Conservation (phyloP, 2,888 invertebrate genomes). For the Caenorhabditis sinica region DNA sequence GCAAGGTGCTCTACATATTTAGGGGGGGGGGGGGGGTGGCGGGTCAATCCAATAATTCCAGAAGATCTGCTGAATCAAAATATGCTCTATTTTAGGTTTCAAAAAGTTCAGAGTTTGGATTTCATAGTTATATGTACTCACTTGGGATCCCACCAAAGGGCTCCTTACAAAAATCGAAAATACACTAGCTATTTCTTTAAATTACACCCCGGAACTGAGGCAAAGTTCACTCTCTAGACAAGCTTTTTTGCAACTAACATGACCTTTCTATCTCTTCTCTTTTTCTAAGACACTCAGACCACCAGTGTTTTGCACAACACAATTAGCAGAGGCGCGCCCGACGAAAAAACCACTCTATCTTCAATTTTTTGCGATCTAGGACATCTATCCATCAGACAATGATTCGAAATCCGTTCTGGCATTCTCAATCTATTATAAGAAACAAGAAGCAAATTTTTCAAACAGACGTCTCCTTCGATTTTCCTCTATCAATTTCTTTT, state of each 20-base stretch:
- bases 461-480: not conserved
- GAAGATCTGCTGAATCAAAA: no score
- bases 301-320: constrained; percentile 13
- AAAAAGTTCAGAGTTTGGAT: no score
- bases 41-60: no score
- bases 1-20: no score
- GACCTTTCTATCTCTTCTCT: not conserved
- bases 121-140: no score
- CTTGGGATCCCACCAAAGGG: no score
- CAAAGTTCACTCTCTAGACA: not conserved
- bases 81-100: no score
- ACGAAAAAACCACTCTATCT: constrained; percentile 19
- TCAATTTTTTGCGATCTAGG: constrained; percentile 20
- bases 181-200: no score
- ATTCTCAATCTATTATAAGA: not conserved
- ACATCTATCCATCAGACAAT: constrained; percentile 3
- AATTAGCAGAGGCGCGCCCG: not conserved
- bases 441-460: not conserved
- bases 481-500: not conserved
- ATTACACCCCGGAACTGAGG: not conserved
- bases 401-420: constrained; percentile 3
- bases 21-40: no score
- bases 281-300: not conserved
- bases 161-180: no score
- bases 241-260: not conserved